Evolutionary conservation across 2,113 vertebrate species (phyloP).

Genomic region (Xenus cinereus): DNA sequence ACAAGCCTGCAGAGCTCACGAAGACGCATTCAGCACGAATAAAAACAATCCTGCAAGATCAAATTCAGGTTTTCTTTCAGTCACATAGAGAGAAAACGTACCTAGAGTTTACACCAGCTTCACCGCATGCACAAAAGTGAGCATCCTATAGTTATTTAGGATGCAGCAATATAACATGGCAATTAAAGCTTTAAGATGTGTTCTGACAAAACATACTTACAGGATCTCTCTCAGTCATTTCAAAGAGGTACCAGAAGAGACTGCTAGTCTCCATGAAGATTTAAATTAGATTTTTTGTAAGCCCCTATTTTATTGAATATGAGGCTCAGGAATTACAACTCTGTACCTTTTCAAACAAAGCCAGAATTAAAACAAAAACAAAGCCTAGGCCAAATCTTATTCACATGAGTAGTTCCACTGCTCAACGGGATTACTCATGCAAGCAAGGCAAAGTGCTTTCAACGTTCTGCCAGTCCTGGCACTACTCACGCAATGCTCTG

Average conservation of each 20-base stretch:
- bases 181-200: not conserved
- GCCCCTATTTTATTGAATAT: not conserved
- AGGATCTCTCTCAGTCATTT: not conserved
- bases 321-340: not conserved
- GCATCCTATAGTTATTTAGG: not conserved
- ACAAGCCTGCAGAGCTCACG: not conserved
- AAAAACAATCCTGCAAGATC: not conserved
- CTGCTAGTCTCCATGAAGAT: slow-evolving; percentile 12
- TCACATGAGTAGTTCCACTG: not conserved
- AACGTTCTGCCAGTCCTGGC: fast-evolving
- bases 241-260: not conserved
- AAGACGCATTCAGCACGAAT: not conserved
- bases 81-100: not conserved
- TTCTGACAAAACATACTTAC: not conserved
- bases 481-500: not conserved
- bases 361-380: slow-evolving; percentile 40
- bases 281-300: slow-evolving; percentile 27
- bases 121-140: not conserved
- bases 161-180: fast-evolving
- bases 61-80: not conserved
- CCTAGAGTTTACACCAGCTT: not conserved
- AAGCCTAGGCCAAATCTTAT: slow-evolving; percentile 39
- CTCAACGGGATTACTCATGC: slow-evolving; percentile 1
- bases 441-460: slow-evolving; percentile 9
- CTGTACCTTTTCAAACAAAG: slow-evolving; percentile 58